Base-by-base conservation (phyloP, 2,797 vertebrate species). In the Phrynocephalus guinanensis region DNA sequence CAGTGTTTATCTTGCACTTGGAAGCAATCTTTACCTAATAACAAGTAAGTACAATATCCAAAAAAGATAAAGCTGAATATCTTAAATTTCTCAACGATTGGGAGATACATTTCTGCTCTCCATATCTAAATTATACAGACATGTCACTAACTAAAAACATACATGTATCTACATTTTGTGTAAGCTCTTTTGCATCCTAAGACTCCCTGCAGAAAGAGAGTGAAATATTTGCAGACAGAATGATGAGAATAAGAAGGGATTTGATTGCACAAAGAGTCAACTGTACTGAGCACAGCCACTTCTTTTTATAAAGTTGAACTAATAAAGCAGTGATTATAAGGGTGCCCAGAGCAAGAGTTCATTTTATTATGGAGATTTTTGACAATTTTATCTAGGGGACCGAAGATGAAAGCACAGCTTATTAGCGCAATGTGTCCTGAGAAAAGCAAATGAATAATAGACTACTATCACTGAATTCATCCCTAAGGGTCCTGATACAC, bases 331-430 rank as follows among this genome's bases (percentile, higher is more conserved):
- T 90, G 91, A 92, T 87, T 87, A 88, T 84, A 84, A 91, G 38
- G 80, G 72, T 92, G 79, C 90, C 91, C 89, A 33, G 79, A 90
- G 81, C 86, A 91, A 91, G 91, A 0, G 6, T 5, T 56, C 92
- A 86, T 48, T 72, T 89, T 90, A 82, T 86, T 90, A 89, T 91
- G 79, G 80, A 91, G 82, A 91, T 87, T 85, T 66, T 66, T 91
- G 85, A 93, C 90, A 84, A 91, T 93, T 91, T 91, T 91, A 91
- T 93, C 90, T 92, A 79, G 70, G 83, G 77, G 93, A 82, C 82
- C 81, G 48, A 50, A 82, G 93, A 93, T 91, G 86, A 95, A 93
- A 93, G 90, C 70, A 88, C 83, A 93, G 88, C 87, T 82, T 85
- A 93, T 88, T 91, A 93, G 76, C 56, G 85, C 82, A 60, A 26